Percentiles rank a stretch among this genome's conserved stretches.
Conservation (phyloP, 92 coral and sea anemone species). For the Phenganax marumi region DNA sequence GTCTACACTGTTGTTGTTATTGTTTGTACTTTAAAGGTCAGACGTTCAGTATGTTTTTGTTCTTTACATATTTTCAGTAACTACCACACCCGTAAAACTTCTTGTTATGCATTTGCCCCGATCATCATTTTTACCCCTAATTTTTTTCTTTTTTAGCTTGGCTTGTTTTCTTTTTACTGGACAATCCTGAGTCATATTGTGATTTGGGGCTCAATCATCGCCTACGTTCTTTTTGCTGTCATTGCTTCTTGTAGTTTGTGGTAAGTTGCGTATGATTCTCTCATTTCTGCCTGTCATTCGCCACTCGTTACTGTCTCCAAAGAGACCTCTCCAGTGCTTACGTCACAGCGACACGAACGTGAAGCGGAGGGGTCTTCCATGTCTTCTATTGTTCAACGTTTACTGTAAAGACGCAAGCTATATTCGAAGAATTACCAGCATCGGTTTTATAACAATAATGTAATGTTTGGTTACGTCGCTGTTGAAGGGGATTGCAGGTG, state of each 20-base stretch:
- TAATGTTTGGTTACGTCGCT: no score
- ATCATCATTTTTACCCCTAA: neutral
- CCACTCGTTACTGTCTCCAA: no score
- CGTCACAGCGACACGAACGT: no score
- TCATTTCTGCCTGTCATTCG: no score
- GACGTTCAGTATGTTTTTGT: neutral
- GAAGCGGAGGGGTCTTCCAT: no score
- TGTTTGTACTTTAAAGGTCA: conserved; percentile 82
- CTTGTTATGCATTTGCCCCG: neutral
- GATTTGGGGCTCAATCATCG: conserved; percentile 84
- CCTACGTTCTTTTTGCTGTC: conserved; percentile 66
- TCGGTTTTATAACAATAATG: no score
- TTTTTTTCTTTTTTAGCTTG: conserved; percentile 62
- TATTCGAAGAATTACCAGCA: no score
- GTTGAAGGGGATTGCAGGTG: no score
- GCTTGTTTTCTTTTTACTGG: conserved; percentile 89
- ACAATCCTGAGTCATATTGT: conserved; percentile 74
- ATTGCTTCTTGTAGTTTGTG: conserved; percentile 71
- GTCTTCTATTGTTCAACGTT: no score
- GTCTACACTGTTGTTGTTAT: conserved; percentile 78
- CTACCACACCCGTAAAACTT: neutral
- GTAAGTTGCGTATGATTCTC: conserved; percentile 46
- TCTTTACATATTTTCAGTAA: neutral
- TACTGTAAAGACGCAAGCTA: no score
- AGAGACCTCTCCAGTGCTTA: no score